Evolutionary conservation across 2,113 vertebrate species (phyloP).

Genomic region (human): GRCh38 chr2:199556501-199557000

Average conservation of each 20-base stretch:
- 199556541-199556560: background rate
- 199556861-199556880: conserved; percentile 70
- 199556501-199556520: background rate
- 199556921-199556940: background rate
- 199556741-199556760: background rate
- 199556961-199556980: background rate
- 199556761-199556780: background rate
- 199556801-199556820: conserved; percentile 60
- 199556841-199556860: conserved; percentile 65
- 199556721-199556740: background rate
- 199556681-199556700: background rate
- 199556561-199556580: background rate
- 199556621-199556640: background rate
- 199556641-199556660: background rate
- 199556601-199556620: background rate
- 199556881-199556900: conserved; percentile 43
- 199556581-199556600: background rate
- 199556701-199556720: background rate
- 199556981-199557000: conserved; percentile 26
- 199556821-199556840: conserved; percentile 58
- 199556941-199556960: background rate
- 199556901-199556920: background rate
- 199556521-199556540: conserved; percentile 29
- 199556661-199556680: background rate
- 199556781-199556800: conserved; percentile 40